These are phyloP conservation scores for Myzus persicae DNA, from an alignment of 1,140 invertebrate species.

Conservation along the genomic window DNA sequence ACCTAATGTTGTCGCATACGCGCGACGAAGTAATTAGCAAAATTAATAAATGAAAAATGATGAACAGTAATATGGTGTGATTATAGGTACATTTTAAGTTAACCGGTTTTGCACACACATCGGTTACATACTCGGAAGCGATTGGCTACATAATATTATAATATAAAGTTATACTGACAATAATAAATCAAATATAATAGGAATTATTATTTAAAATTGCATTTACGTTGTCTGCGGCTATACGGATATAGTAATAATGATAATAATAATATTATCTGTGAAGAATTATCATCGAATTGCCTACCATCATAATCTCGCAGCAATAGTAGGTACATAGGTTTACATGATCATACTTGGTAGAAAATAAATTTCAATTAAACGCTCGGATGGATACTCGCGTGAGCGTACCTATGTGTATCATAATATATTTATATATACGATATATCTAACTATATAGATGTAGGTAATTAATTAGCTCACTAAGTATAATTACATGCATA, in stretches of 20 bases:
- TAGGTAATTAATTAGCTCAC: not conserved
- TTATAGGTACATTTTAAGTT: not conserved
- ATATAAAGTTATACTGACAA: not conserved
- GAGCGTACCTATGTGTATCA: not conserved
- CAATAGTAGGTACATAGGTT: too few relatives aligned
- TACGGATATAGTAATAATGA: not conserved
- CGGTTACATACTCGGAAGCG: not conserved
- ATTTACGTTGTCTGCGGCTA: not conserved
- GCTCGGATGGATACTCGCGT: not conserved
- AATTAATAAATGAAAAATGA: not conserved
- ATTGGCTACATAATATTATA: not conserved
- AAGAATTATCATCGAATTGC: not conserved
- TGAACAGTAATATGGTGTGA: not conserved
- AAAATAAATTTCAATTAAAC: constrained; percentile 1
- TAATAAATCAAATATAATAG: constrained; percentile 17
- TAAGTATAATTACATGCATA: not conserved
- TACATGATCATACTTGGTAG: not conserved
- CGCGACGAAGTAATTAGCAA: not conserved
- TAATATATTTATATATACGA: not conserved
- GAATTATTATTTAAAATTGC: constrained; percentile 8
- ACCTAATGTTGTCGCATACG: not conserved
- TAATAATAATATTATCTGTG: not conserved
- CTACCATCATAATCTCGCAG: not conserved
- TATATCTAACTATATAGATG: not conserved
- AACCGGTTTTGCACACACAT: not conserved